Evolutionary conservation across 2,113 vertebrate species (phyloP).

Genomic region (Toxotes jaculatrix): DNA sequence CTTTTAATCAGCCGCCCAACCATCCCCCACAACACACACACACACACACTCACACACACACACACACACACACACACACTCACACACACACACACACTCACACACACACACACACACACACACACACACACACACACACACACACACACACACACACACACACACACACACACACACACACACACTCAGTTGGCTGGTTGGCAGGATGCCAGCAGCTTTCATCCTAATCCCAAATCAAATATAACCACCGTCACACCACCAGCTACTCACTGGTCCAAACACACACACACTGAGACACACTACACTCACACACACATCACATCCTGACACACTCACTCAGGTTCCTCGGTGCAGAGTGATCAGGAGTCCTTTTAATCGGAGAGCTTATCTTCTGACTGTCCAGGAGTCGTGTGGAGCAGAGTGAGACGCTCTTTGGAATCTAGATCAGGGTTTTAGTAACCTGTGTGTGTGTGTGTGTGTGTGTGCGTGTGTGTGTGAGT

Average conservation of each 20-base stretch:
- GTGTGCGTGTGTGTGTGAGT: no score
- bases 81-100: no score
- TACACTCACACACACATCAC: conserved; percentile 19
- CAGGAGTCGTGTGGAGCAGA: neutral
- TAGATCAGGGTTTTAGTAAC: neutral
- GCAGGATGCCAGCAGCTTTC: conserved; percentile 13
- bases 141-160: conserved; percentile 12
- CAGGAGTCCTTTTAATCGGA: conserved; percentile 22
- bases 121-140: conserved; percentile 19
- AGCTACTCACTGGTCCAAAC: conserved; percentile 24
- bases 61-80: conserved; percentile 29
- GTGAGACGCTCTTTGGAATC: neutral
- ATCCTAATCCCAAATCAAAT: conserved; percentile 48
- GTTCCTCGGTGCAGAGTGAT: neutral
- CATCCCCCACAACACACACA: conserved; percentile 47
- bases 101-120: conserved; percentile 26
- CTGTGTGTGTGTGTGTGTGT: neutral
- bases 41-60: conserved; percentile 11
- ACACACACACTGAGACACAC: conserved; percentile 9
- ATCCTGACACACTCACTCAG: conserved; percentile 5
- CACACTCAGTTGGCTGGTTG: conserved; percentile 11
- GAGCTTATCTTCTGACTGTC: conserved; percentile 16
- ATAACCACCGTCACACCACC: conserved; percentile 22
- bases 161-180: conserved; percentile 17
- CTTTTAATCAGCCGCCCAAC: conserved; percentile 53